These are phyloP conservation scores for Lysiphlebus fabarum DNA, from an alignment of 1,140 invertebrate genomes.

Conservation along the genomic window DNA sequence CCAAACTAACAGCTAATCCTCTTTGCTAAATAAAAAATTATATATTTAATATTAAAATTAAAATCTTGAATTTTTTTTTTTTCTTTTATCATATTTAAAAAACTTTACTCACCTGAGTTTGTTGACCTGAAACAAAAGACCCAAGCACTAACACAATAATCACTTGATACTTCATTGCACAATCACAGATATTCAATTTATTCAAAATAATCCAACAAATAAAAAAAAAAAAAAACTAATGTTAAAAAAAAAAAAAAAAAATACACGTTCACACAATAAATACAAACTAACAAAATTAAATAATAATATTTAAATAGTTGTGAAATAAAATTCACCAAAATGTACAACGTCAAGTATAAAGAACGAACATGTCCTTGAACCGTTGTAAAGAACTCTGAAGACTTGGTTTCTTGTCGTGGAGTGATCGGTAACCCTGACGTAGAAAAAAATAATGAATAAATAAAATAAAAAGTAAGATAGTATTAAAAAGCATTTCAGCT, in stretches of 20 bases:
- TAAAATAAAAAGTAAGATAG: constrained; percentile 45
- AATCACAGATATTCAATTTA: no score
- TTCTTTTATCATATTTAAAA: no score
- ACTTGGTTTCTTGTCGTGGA: constrained; percentile 21
- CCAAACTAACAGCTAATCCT: constrained; percentile 17
- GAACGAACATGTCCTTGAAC: constrained; percentile 34
- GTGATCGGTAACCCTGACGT: constrained; percentile 32
- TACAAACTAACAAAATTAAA: no score
- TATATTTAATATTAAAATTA: constrained; percentile 6
- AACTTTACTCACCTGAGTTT: constrained; percentile 16
- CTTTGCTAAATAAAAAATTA: constrained; percentile 27
- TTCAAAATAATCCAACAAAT: no score
- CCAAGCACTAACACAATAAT: constrained; percentile 8
- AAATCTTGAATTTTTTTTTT: constrained; percentile 19
- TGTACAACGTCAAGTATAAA: constrained; percentile 29
- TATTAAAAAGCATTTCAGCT: constrained; percentile 3
- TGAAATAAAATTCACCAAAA: no score
- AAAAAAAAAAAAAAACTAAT: no score
- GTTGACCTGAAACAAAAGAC: not conserved
- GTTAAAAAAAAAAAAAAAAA: no score
- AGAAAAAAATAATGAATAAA: constrained; percentile 38
- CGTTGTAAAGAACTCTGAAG: not conserved
- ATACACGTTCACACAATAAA: no score
- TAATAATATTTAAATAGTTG: no score
- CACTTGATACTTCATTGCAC: constrained; percentile 19